Base-by-base conservation (phyloP, 92 coral and sea anemone genomes). In the Palythoa caribaeorum region DNA sequence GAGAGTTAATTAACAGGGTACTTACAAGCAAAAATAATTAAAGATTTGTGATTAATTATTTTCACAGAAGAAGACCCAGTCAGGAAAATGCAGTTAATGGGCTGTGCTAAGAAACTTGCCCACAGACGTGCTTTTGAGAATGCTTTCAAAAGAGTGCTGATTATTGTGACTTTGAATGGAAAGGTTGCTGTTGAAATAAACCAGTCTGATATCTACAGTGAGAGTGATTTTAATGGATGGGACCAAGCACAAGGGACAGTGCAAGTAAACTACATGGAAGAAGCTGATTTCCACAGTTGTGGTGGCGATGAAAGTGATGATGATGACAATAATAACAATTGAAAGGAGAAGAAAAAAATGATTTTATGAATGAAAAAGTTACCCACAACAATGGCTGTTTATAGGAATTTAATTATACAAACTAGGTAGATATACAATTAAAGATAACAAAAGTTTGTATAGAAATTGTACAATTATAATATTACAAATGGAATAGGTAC, bases 91-190 rank as follows among this genome's bases (percentile, higher is more conserved):
- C 93, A 95, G 66, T 72, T 95, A 74, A 91, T 87, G 50, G 94
- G 94, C 19, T 84, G 89, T 80, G 96, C 94, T 62, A 95, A 93
- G 87, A 95, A 95, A 84, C 84, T 83, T n/a, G 94, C 98, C 20
- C 94, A 95, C 87, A 91, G 98, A 78, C 92, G 89, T 44, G 94
- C 96, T 15, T 95, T 87, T 85, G 96, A 95, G 79, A 95, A 95
- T 89, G 96, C 96, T 68, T 95, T 95, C 74, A 92, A 77, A 65
- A 88, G 98, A 88, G 91, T 95, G 14, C 86, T 95, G 36, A 93
- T 95, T 60, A 78, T 93, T 48, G 86, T 79, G 37, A 71, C 94
- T 83, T 93, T 72, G 77, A 95, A 90, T 73, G 98, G 98, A 9
- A 95, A 93, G 90, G 93, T 95, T 52, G 93, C 89, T 35, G 94